Evolutionary conservation across 2,888 invertebrate genomes (phyloP), one percentile per base, ranked within the genome.

Genomic region (Nebria brevicollis): DNA sequence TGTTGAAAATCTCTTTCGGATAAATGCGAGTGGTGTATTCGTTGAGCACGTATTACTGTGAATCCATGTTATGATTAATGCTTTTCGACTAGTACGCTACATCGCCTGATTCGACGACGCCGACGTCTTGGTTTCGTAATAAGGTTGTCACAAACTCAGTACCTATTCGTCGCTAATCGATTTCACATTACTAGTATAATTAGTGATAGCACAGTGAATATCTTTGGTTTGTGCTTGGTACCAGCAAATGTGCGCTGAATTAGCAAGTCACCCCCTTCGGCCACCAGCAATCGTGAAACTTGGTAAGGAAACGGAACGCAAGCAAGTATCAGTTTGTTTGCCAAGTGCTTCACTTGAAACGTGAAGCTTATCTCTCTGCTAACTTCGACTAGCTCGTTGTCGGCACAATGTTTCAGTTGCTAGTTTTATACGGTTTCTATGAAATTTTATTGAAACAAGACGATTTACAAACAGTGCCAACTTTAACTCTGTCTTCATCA

Each of bases 401-500:
- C 34, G 13, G 25, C 72, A 26, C 73, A 73, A 42, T 73, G 73
- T 73, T 73, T 73, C 73, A 73, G 73, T 20, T 42, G 73, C 73
- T 73, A 73, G 42, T 73, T 73, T 42, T 41, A 73, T 41, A 73
- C 73, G 72, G n/a, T 25, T 42, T 72, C 73, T 41, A 42, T 43
- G 42, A 10, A 15, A 43, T 74, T 54, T 75, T 75, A 64, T 64
- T 75, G 64, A 75, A 42, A 43, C 64, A 75, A 54, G 75, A 42
- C 15, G 75, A 75, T 75, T 75, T 65, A 54, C 20, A 75, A 75
- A 75, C 65, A 75, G 75, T 43, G 42, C 15, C 41, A 64, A 65
- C 65, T 75, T 75, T 43, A 26, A 26, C 25, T 75, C 26, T 20
- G 73, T 73, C 75, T 75, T 75, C 75, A 75, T 75, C 75, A 75